phyloP scores from a whole-genome alignment of 2,797 vertebrate genomes.

The Accipiter badius region DNA sequence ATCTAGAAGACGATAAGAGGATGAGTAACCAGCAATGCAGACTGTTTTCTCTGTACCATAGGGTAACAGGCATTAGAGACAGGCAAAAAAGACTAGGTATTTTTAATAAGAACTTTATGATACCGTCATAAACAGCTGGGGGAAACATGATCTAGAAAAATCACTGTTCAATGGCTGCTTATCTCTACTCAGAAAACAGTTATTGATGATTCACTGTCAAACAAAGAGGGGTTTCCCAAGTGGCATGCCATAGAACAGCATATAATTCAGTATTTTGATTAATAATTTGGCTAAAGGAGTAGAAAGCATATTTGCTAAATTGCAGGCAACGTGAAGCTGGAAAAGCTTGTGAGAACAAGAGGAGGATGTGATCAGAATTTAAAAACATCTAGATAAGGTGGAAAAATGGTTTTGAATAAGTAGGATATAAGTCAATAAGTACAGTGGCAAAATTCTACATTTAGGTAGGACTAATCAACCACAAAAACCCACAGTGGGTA shows the following conservation, averaged over 20 bases:
- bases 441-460: not conserved
- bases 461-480: not conserved
- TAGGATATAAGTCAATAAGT: not conserved
- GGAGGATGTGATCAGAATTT: not conserved
- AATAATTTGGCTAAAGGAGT: conserved; percentile 11
- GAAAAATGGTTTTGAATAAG: not conserved
- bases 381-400: not conserved
- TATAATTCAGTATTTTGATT: not conserved
- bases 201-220: not conserved
- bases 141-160: not conserved
- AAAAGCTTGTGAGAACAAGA: not conserved
- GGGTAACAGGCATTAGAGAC: not conserved
- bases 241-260: not conserved
- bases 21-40: not conserved
- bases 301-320: not conserved
- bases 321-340: not conserved
- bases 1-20: not conserved
- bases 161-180: not conserved
- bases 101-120: not conserved
- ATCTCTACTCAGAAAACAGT: not conserved
- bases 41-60: not conserved
- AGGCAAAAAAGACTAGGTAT: not conserved
- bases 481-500: not conserved
- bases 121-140: not conserved
- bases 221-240: not conserved